Conservation (phyloP, 2,888 invertebrate species). For the Cryptus viduatorius region DNA sequence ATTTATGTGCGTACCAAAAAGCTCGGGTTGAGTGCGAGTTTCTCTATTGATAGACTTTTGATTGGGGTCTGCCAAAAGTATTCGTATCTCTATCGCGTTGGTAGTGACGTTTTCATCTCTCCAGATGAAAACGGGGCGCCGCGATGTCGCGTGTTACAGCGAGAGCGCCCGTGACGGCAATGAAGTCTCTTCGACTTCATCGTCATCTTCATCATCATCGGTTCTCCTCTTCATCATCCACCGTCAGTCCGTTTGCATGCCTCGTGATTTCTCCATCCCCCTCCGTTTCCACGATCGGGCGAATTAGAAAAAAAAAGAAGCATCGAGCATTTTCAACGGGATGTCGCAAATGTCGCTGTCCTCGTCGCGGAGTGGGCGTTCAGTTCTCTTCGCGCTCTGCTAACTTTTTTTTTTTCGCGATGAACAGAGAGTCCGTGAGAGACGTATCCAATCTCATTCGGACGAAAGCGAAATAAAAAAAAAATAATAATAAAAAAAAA, state of each 20-base stretch:
- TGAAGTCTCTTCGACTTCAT: slow-evolving; percentile 18
- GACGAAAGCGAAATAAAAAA: neutral
- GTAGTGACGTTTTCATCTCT: slow-evolving; percentile 64
- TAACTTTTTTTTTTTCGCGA: neutral
- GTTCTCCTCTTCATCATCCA: neutral
- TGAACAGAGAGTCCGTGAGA: neutral
- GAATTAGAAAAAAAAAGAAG: neutral
- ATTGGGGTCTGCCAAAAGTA: slow-evolving; percentile 61
- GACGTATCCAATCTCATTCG: slow-evolving; percentile 22
- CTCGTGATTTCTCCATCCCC: slow-evolving; percentile 4
- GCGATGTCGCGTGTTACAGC: slow-evolving; percentile 18
- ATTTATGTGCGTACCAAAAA: slow-evolving; percentile 35
- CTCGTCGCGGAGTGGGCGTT: slow-evolving; percentile 40
- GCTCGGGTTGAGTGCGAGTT: slow-evolving; percentile 48
- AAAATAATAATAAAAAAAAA: neutral
- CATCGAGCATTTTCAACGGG: neutral
- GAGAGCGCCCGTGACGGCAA: slow-evolving; percentile 14
- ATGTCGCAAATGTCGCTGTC: slow-evolving; percentile 41
- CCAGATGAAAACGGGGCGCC: slow-evolving; percentile 57
- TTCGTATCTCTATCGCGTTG: slow-evolving; percentile 45
- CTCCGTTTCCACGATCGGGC: slow-evolving; percentile 2
- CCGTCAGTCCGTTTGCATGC: neutral
- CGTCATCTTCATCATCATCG: slow-evolving; percentile 1
- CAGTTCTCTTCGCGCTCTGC: slow-evolving; percentile 6
- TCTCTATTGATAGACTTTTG: slow-evolving; percentile 66